A percentile compares a stretch with the other conserved stretches of the same genome.
Evolutionary conservation across 2,888 invertebrate genomes (phyloP).

Genomic region (Sphaerophoria rueppellii): DNA sequence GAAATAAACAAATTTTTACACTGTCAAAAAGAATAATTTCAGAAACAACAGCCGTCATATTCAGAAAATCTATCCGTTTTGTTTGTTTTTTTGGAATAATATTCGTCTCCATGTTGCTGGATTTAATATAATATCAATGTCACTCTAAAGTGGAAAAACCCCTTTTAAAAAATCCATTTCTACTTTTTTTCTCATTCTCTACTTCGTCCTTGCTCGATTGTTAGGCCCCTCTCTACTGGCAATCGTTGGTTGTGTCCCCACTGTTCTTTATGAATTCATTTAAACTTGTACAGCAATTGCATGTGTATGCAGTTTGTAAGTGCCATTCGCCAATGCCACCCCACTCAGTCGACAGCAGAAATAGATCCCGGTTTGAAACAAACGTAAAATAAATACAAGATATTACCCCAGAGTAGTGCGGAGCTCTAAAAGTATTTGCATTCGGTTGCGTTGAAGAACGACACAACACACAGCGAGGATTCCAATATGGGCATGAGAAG

Average conservation of each 20-base stretch:
- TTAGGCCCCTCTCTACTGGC: not conserved
- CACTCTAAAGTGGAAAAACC: slow-evolving; percentile 54
- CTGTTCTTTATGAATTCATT: slow-evolving; percentile 53
- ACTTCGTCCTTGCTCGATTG: not conserved
- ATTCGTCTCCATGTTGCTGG: slow-evolving; percentile 44
- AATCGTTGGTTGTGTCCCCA: slow-evolving; percentile 20
- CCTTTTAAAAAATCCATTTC: slow-evolving; percentile 22
- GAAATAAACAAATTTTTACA: slow-evolving; percentile 3
- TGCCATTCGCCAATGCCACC: not conserved
- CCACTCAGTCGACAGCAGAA: not conserved
- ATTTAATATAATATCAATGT: slow-evolving; percentile 65
- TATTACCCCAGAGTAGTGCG: slow-evolving; percentile 24
- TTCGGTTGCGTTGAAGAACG: slow-evolving; percentile 12
- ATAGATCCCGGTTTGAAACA: slow-evolving; percentile 21
- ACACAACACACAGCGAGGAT: not conserved
- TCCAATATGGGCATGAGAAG: not conserved
- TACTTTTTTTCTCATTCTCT: not conserved
- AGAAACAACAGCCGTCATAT: slow-evolving; percentile 32
- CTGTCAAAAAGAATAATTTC: slow-evolving; percentile 35
- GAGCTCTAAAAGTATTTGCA: slow-evolving; percentile 25
- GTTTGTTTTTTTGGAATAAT: slow-evolving; percentile 32
- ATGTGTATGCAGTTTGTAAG: not conserved
- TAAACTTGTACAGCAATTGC: slow-evolving; percentile 18
- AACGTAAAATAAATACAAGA: slow-evolving; percentile 34
- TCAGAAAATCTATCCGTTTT: slow-evolving; percentile 29